Evolutionary conservation across 2,113 vertebrate species (phyloP).

Genomic region (Pseudonaja textilis): DNA sequence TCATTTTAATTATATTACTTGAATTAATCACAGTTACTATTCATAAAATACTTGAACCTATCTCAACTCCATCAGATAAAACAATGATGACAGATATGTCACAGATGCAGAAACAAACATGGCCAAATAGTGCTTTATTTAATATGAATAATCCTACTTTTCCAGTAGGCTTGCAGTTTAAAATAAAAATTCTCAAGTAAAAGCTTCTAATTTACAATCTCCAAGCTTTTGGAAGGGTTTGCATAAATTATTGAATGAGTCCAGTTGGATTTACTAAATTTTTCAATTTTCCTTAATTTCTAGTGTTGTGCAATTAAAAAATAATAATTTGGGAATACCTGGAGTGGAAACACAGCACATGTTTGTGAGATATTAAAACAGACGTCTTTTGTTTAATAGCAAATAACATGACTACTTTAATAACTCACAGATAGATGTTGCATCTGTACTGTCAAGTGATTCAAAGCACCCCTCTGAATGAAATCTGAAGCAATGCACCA

Average conservation of each 20-base stretch:
- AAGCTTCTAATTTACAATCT: neutral
- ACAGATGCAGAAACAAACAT: conserved; percentile 25
- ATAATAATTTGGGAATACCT: neutral
- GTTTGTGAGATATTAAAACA: neutral
- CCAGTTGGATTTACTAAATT: neutral
- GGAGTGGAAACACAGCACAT: neutral
- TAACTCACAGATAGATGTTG: neutral
- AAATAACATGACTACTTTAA: neutral
- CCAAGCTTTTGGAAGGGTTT: neutral
- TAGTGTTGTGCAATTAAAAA: neutral
- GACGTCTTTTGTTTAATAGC: neutral
- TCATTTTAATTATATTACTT: conserved; percentile 1
- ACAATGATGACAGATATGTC: conserved; percentile 11
- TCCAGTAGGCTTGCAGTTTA: neutral
- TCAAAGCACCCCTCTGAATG: neutral
- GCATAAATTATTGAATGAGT: neutral
- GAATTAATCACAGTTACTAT: neutral
- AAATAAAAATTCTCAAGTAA: neutral
- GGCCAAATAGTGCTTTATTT: neutral
- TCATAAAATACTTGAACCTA: neutral
- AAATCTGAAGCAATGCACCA: neutral
- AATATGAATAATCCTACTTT: neutral
- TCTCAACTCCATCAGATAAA: neutral
- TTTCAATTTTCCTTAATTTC: neutral
- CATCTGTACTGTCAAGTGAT: neutral